Evolutionary conservation across 2,888 invertebrate genomes (phyloP).

Genomic region (Enoplolaimus lenunculus): DNA sequence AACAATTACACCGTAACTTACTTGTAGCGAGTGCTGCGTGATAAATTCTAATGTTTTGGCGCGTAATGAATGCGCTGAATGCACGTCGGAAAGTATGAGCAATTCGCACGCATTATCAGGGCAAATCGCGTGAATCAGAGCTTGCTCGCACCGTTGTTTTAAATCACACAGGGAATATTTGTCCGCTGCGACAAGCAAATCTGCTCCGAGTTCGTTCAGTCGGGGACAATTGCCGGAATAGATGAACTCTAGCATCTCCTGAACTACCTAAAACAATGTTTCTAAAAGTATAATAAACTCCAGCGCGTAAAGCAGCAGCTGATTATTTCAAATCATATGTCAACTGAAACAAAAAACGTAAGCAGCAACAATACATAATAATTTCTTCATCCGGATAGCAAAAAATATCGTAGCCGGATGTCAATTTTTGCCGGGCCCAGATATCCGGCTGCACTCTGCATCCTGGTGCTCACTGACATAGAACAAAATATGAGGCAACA

Average conservation of each 20-base stretch:
- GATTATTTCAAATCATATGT: too few relatives aligned
- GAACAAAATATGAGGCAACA: too few relatives aligned
- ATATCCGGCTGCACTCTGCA: too few relatives aligned
- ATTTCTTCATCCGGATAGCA: too few relatives aligned
- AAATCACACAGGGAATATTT: slow-evolving; percentile 38
- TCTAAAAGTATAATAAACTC: too few relatives aligned
- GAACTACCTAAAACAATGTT: slow-evolving; percentile 26
- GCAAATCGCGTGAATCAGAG: slow-evolving; percentile 31
- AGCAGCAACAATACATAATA: too few relatives aligned
- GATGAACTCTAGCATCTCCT: slow-evolving; percentile 38
- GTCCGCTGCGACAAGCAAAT: slow-evolving; percentile 38
- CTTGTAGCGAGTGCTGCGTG: slow-evolving; percentile 13
- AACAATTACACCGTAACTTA: too few relatives aligned
- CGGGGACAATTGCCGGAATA: slow-evolving; percentile 34
- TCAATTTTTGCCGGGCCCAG: too few relatives aligned
- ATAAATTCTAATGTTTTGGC: slow-evolving; percentile 29
- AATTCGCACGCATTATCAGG: slow-evolving; percentile 36
- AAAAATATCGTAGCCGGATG: too few relatives aligned
- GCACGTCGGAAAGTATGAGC: slow-evolving; percentile 36
- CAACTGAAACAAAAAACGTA: too few relatives aligned
- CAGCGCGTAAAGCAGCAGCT: too few relatives aligned
- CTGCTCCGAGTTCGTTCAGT: slow-evolving; percentile 35
- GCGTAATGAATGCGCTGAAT: slow-evolving; percentile 30
- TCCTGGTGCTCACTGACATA: too few relatives aligned
- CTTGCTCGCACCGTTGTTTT: slow-evolving; percentile 32